Base-by-base conservation (phyloP, 2,888 invertebrate genomes). In the Prionchulus punctatus region DNA sequence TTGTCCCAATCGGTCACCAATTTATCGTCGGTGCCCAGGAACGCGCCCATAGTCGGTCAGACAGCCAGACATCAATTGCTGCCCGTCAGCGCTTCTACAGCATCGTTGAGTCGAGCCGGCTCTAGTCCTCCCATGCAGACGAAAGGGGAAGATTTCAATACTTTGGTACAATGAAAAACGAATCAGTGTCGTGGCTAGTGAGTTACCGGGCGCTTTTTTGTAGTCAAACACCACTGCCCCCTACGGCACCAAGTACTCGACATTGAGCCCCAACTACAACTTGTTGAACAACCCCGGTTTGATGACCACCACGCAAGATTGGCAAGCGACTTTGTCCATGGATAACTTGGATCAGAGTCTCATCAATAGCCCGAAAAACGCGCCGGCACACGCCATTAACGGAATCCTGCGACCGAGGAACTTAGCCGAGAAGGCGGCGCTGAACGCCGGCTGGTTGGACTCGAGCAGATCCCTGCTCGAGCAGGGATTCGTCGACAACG, bases 391-490 rank as follows among this genome's bases (percentile, higher is more conserved):
- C 82, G 18, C 79, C 0, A 79, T 83, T 55, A 80, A 81, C 51
- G 80, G 82, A 18, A 76, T 88, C 30, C 76, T 91, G 55, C 79
- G 85, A 58, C 92, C 92, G 25, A 88, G 85, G 69, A 83, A 85
- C 47, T 78, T 90, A 45, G 79, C 87, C 60, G 91, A 94, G 72
- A 82, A 86, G 62, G 92, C 92, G 0, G 81, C 92, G 58, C 84
- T 92, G 80, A 94, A 69, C 89, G 75, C 87, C 70, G 85, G 86
- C 25, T 96, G 96, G 96, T 75, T 98, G 60, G 94, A 98, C 73
- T 96, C 96, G 0, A 94, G 94, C 0, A 78, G 89, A 43, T 96
- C 96, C 0, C 85, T 98, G 62, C 94, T 96, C 92, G 98, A 99
- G 74, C 98, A 99, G 73, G 92, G 90, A 53, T 84, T 98, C 23